A percentile compares a stretch with the other conserved stretches of the same genome.
phyloP scores from a whole-genome alignment of 1,140 invertebrate species.

The Charaxes varanes region DNA sequence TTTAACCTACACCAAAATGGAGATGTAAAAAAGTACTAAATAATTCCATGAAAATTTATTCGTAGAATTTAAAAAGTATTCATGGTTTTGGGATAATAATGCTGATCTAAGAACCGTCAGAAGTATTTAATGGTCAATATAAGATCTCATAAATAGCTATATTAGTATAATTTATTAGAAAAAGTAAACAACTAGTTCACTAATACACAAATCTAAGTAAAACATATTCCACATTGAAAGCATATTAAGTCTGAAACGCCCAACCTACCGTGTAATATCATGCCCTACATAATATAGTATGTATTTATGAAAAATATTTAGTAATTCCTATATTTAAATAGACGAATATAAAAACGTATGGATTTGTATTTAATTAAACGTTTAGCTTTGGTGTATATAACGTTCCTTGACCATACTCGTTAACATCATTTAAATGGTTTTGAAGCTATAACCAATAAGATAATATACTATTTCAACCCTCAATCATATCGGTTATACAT shows the following conservation, averaged over 20 bases:
- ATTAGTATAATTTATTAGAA: slow-evolving; percentile 23
- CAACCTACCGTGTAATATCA: slow-evolving; percentile 37
- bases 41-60: no score
- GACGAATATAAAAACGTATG: slow-evolving; percentile 42
- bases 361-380: slow-evolving; percentile 25
- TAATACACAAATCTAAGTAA: slow-evolving; percentile 34
- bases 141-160: slow-evolving; percentile 17
- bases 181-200: slow-evolving; percentile 43
- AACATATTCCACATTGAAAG: slow-evolving; percentile 47
- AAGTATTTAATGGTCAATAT: slow-evolving; percentile 6
- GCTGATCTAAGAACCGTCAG: slow-evolving; percentile 22
- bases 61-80: no score
- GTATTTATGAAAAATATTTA: slow-evolving; percentile 47
- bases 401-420: slow-evolving; percentile 5
- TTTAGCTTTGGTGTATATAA: slow-evolving; percentile 23
- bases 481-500: slow-evolving; percentile 12
- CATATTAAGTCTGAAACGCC: slow-evolving; percentile 34
- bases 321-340: slow-evolving; percentile 36
- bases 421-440: slow-evolving; percentile 16
- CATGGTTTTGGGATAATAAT: no score
- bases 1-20: no score
- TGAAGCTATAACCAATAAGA: slow-evolving; percentile 13
- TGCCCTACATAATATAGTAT: slow-evolving; percentile 37
- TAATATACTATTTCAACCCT: slow-evolving; percentile 11
- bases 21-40: no score